Evolutionary conservation across 2,113 vertebrate species (phyloP), one percentile per base, ranked within the genome.

Genomic region (Plectropomus leopardus): DNA sequence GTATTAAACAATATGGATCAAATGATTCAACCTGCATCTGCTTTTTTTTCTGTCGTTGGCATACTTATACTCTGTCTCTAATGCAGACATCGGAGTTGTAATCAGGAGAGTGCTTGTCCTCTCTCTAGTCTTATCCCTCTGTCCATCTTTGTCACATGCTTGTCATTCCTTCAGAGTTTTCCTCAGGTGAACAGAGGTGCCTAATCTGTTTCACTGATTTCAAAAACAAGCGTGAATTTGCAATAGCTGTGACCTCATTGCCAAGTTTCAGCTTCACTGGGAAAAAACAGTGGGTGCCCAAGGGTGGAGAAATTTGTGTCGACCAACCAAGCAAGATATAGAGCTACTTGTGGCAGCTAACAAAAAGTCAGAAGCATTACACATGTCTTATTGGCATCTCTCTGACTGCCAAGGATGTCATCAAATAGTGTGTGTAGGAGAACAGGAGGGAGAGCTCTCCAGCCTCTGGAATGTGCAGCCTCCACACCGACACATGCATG

Each of bases 101-200:
- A 23, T 16, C 4, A 15, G 8, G 51, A n/a, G n/a, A 48, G 7
- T 34, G 19, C 66, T 59, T 40, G n/a, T 65, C 32, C 4, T 70
- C 7, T 69, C 7, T 71, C 44, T 24, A 1, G 9, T 72, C 32
- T 26, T 30, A 51, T 78, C 65, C 11, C 14, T 42, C 7, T 28
- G n/a, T 78, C 55, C 76, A 51, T 87, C 77, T 77, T 40, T 76
- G 68, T 80, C 78, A 82, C 75, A 89, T 86, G 88, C 75, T 36
- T 28, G 16, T 72, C 70, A 81, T 87, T 85, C 84, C 60, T 45
- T 15, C 40, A 32, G 16, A 64, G 72, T 13, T 81, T 21, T 34
- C 65, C 32, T 81, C 44, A 73, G 74, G 83, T 83, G 72, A 85
- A 60, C 72, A 30, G 58, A 60, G 71, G 61, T 40, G 44, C n/a